Conservation (phyloP, 1,140 invertebrate species). For the Diorhabda elongata region DNA sequence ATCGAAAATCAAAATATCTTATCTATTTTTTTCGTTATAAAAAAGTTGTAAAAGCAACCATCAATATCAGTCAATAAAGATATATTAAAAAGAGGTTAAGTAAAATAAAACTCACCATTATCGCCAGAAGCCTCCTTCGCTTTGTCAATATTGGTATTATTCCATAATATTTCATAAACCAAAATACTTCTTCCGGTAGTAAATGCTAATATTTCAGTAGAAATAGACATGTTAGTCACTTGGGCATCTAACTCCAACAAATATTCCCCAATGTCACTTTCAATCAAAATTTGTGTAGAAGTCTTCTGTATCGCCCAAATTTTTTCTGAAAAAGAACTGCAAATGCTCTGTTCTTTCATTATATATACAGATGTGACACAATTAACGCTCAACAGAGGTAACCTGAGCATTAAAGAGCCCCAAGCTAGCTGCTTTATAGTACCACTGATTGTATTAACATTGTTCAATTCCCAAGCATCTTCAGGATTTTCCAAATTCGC, state of each 20-base stretch:
- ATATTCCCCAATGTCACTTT: constrained; percentile 46
- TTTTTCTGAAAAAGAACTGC: constrained; percentile 67
- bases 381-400: constrained; percentile 76
- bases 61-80: no score
- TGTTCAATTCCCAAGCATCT: constrained; percentile 64
- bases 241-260: constrained; percentile 33
- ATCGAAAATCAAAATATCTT: no score
- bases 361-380: constrained; percentile 82
- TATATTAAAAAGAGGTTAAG: no score
- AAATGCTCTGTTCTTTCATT: constrained; percentile 77
- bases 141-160: not conserved
- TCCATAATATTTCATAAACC: constrained; percentile 46
- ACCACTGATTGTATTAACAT: constrained; percentile 62
- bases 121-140: not conserved
- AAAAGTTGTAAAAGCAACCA: no score
- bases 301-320: constrained; percentile 67
- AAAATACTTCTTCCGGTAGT: constrained; percentile 67
- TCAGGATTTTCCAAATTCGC: constrained; percentile 50
- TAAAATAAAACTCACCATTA: not conserved
- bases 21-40: no score
- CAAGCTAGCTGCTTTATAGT: constrained; percentile 70
- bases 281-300: constrained; percentile 60
- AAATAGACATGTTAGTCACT: constrained; percentile 74
- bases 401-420: constrained; percentile 64
- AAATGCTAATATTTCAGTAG: constrained; percentile 68